Evolutionary conservation across 2,888 invertebrate species (phyloP).

Genomic region (Agriotes lineatus): DNA sequence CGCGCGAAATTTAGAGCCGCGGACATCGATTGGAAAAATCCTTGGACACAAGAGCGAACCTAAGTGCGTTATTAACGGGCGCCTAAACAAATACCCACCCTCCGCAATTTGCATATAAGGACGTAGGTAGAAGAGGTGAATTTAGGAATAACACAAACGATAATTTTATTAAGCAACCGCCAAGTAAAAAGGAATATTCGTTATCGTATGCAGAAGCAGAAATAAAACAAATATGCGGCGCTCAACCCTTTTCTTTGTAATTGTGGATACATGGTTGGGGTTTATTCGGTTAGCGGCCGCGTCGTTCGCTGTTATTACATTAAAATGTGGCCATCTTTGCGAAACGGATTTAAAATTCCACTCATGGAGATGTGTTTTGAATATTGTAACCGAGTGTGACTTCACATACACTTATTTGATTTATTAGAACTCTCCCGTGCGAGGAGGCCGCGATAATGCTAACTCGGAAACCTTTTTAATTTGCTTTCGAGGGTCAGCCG

Average conservation of each 20-base stretch:
- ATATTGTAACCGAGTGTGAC: conserved; percentile 62
- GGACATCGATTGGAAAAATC: neutral
- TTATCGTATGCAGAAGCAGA: conserved; percentile 46
- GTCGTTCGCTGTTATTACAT: conserved; percentile 61
- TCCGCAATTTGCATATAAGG: conserved; percentile 41
- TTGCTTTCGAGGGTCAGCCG: conserved; percentile 40
- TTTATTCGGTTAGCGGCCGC: conserved; percentile 59
- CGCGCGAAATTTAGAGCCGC: conserved; percentile 42
- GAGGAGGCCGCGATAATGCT: conserved; percentile 36
- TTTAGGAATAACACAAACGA: conserved; percentile 46
- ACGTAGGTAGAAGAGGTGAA: conserved; percentile 35
- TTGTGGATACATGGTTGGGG: conserved; percentile 49
- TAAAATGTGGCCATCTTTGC: conserved; percentile 64
- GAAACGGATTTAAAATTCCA: conserved; percentile 65
- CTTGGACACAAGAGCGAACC: conserved; percentile 7
- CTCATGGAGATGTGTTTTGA: conserved; percentile 63
- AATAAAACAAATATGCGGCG: conserved; percentile 48
- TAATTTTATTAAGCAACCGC: conserved; percentile 51
- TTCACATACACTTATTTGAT: conserved; percentile 65
- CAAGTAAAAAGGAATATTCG: conserved; percentile 50
- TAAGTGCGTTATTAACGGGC: conserved; percentile 31
- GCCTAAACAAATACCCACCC: conserved; percentile 36
- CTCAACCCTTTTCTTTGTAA: conserved; percentile 47
- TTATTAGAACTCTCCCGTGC: conserved; percentile 57
- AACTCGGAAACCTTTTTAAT: conserved; percentile 39